Conservation (phyloP, 92 coral and sea anemone species). For the Palythoa grandiflora region DNA sequence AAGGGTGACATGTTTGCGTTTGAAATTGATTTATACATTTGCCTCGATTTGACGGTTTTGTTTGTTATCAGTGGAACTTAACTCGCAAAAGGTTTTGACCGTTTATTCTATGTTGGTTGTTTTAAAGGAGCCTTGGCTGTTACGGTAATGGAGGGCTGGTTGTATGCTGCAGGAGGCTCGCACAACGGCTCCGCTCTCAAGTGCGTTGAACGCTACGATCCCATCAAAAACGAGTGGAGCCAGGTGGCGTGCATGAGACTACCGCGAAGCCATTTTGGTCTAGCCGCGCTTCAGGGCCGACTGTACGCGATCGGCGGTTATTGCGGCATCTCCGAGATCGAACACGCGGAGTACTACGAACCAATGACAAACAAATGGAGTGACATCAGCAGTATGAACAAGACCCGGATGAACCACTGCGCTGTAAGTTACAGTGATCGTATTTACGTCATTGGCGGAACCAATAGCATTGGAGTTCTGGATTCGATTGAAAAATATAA, state of each 20-base stretch:
- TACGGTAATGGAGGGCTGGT: conserved; percentile 95
- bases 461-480: conserved; percentile 87
- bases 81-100: too few species aligned
- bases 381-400: conserved; percentile 93
- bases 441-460: conserved; percentile 93
- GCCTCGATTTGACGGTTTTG: too few species aligned
- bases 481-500: conserved; percentile 97
- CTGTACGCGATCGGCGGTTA: conserved; percentile 94
- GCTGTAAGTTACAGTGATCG: conserved; percentile 85
- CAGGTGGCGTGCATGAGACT: conserved; percentile 93
- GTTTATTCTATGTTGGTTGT: too few species aligned
- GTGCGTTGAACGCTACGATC: conserved; percentile 94
- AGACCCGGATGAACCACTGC: conserved; percentile 95
- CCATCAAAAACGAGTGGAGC: conserved; percentile 90
- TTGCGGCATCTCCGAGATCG: conserved; percentile 96
- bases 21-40: too few species aligned
- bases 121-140: conserved; percentile 85
- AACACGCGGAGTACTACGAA: conserved; percentile 94
- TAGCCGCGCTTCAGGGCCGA: conserved; percentile 87
- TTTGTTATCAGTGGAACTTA: too few species aligned
- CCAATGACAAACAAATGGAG: conserved; percentile 97
- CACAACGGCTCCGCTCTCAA: conserved; percentile 98
- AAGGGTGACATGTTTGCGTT: too few species aligned
- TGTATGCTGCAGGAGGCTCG: conserved; percentile 98
- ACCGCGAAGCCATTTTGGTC: conserved; percentile 94